Base-by-base conservation (phyloP, 2,113 vertebrate species). In the Anthoscopus minutus region DNA sequence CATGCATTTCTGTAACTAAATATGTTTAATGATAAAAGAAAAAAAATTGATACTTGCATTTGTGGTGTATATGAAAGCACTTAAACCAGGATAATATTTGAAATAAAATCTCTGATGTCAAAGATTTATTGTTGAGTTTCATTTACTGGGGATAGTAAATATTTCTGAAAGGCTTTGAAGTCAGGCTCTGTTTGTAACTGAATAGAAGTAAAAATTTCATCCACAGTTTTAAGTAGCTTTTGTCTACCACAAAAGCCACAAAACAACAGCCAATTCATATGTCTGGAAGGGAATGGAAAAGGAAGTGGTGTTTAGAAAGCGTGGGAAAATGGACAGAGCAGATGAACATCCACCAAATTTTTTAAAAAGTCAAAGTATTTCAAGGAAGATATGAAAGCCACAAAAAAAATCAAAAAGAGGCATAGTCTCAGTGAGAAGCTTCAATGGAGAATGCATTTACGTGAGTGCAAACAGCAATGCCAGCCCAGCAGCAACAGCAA, bases 61-160 rank as follows among this genome's bases (percentile, higher is more conserved):
- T 92, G 27, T 69, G 61, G 48, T 53, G n/a, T 44, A 58, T 83
- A 91, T 94, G 88, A 96, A 96, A 96, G 45, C 48, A 80, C 45
- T 80, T 80, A 22, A 45, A 42, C 4, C 22, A 61, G 40, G 78
- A 92, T 80, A 92, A 92, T 67, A 61, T 66, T 83, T 90, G 83
- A 94, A 96, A 94, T 83, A 74, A 96, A 86, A 82, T 92, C 57
- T 74, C 58, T 12, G 0, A 58, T 70, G 35, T 80, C 66, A 64
- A 86, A 96, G 69, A 86, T 81, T 51, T 85, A 64, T 66, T 73
- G 28, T 9, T 66, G 47, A 82, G 13, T 54, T 74, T 93, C 67
- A 76, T 80, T 94, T 83, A 48, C 71, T 33, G 33, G 40, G 5
- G 28, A 23, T 23, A 54, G 27, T 45, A 96, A 56, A 50, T 44